A percentile compares a stretch with the other conserved stretches of the same genome.
phyloP scores from a whole-genome alignment of 64 coral and sea anemone genomes.

The Stichodactyla helianthus region DNA sequence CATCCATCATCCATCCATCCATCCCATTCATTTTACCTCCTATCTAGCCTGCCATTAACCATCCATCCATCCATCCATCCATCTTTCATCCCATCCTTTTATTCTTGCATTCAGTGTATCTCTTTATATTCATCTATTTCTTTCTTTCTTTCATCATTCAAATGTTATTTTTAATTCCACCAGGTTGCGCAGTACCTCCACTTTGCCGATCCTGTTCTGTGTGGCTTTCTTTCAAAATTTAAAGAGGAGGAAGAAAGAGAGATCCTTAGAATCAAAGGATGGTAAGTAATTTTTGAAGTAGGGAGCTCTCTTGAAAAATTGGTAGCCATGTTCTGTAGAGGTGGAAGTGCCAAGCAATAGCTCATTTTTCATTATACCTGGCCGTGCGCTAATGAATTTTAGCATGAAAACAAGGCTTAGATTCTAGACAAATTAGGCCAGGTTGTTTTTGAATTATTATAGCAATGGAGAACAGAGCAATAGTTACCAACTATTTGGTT shows the following conservation, averaged over 20 bases:
- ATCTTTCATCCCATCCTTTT: neutral
- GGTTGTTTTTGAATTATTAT: no score
- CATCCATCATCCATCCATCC: no score
- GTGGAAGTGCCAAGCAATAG: no score
- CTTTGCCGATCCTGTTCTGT: constrained; percentile 65
- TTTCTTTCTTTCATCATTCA: neutral
- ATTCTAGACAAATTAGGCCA: no score
- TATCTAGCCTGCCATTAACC: no score
- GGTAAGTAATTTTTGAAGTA: constrained; percentile 17
- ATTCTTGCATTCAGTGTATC: no score
- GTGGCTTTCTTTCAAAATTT: constrained; percentile 53
- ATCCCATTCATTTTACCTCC: no score
- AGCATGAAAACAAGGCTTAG: no score
- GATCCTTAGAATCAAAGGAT: constrained; percentile 58
- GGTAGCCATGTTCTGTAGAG: neutral
- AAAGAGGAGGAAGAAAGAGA: constrained; percentile 67
- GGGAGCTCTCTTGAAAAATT: neutral
- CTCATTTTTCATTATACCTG: no score
- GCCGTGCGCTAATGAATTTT: no score
- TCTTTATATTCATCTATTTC: neutral
- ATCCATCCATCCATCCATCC: neutral
- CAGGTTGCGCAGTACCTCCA: constrained; percentile 83
- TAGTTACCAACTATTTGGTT: no score
- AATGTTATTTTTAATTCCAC: neutral
- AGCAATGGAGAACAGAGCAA: no score